phyloP scores from a whole-genome alignment of 2,888 invertebrate genomes.

The Allolobophora icterica region DNA sequence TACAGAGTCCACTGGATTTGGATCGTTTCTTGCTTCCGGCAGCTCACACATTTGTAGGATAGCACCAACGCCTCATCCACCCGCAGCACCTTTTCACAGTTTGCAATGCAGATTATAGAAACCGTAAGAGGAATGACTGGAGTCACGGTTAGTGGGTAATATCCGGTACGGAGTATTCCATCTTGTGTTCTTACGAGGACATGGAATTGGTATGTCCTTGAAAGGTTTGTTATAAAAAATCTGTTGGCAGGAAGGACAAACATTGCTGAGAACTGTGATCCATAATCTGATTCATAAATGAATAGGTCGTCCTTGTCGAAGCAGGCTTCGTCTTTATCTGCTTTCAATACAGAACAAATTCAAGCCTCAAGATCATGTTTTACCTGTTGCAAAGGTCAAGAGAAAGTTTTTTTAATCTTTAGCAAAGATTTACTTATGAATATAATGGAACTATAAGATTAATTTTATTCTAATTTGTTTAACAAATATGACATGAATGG shows the following conservation, averaged over 20 bases:
- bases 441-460: no score
- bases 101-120: slow-evolving; percentile 1
- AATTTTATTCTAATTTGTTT: no score
- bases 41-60: neutral
- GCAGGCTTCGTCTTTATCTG: neutral
- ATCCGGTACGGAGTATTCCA: neutral
- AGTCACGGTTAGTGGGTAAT: neutral
- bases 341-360: neutral
- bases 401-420: no score
- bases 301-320: neutral
- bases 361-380: neutral
- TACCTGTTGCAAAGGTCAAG: neutral
- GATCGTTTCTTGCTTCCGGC: neutral
- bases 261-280: neutral
- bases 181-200: neutral
- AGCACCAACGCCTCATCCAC: slow-evolving; percentile 17
- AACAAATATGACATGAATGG: no score
- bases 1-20: slow-evolving; percentile 1
- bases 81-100: neutral
- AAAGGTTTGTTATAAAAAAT: neutral
- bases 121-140: neutral
- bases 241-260: neutral
- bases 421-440: no score
- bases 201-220: neutral
- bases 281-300: neutral